Evolutionary conservation across 1,140 invertebrate species (phyloP).

Genomic region (Aphidius gifuensis): DNA sequence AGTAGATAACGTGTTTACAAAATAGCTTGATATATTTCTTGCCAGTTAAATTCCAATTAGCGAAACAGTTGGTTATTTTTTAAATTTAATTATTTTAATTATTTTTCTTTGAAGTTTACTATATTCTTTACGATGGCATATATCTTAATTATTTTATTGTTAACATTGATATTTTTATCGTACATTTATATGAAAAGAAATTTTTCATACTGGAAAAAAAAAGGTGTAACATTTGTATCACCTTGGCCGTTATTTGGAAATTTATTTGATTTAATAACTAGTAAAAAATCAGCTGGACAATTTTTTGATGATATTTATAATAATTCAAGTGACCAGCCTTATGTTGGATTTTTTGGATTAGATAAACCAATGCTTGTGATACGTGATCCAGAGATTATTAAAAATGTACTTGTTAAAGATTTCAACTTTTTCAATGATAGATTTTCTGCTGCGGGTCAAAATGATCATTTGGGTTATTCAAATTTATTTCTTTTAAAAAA

Average conservation of each 20-base stretch:
- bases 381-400: constrained; percentile 50
- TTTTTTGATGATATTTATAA: constrained; percentile 32
- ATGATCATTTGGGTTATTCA: constrained; percentile 33
- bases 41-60: too few relatives aligned
- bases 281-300: constrained; percentile 19
- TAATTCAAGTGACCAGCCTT: constrained; percentile 22
- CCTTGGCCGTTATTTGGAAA: constrained; percentile 44
- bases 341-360: constrained; percentile 44
- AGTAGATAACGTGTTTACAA: too few relatives aligned
- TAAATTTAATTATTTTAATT: too few relatives aligned
- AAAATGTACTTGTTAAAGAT: constrained; percentile 53
- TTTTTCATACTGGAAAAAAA: constrained; percentile 49
- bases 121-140: too few relatives aligned
- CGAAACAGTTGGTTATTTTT: too few relatives aligned
- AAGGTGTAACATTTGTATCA: constrained; percentile 33
- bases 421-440: constrained; percentile 49
- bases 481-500: constrained; percentile 42
- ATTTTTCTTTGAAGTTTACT: too few relatives aligned
- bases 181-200: constrained; percentile 44
- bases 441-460: constrained; percentile 24
- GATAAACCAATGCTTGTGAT: constrained; percentile 47
- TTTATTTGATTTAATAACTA: constrained; percentile 25
- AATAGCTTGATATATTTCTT: too few relatives aligned
- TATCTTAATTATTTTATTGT: constrained; percentile 21
- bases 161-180: constrained; percentile 25